A percentile compares a stretch with the other conserved stretches of the same genome.
Evolutionary conservation across 2,113 vertebrate species (phyloP).

Genomic region (Bostrychus sinensis): DNA sequence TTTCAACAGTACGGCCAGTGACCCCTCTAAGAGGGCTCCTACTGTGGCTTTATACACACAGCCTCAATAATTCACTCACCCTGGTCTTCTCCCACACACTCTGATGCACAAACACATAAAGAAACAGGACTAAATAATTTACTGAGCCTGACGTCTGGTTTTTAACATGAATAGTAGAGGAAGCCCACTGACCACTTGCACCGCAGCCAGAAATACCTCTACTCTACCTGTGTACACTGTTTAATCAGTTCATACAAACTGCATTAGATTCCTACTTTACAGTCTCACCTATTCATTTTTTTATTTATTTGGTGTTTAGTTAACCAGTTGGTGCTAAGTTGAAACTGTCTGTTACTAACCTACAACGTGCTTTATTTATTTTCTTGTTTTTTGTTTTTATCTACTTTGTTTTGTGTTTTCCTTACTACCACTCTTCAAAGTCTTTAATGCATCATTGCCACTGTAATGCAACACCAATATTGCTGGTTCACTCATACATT

Average conservation of each 20-base stretch:
- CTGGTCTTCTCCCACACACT: constrained; percentile 25
- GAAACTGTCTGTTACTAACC: no score
- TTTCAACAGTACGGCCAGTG: constrained; percentile 66
- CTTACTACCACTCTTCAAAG: no score
- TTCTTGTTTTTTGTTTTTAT: no score
- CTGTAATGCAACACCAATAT: not conserved
- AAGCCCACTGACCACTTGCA: constrained; percentile 43
- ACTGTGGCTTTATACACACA: constrained; percentile 65
- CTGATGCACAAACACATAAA: constrained; percentile 50
- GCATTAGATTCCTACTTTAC: constrained; percentile 61
- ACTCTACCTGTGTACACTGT: constrained; percentile 50
- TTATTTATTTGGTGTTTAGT: constrained; percentile 56
- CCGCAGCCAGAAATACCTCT: constrained; percentile 20
- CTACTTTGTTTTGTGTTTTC: no score
- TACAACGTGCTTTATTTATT: no score
- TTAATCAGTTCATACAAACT: constrained; percentile 74
- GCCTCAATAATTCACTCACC: constrained; percentile 58
- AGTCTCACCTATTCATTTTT: constrained; percentile 64
- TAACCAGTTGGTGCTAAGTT: no score
- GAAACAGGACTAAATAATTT: constrained; percentile 74
- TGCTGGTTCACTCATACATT: not conserved
- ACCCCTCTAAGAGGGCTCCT: constrained; percentile 68
- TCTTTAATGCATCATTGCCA: no score
- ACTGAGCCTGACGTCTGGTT: constrained; percentile 61
- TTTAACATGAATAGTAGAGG: constrained; percentile 68